Evolutionary conservation across 2,888 invertebrate genomes (phyloP), one percentile per base, ranked within the genome.

Genomic region (Lithophane leautieri): DNA sequence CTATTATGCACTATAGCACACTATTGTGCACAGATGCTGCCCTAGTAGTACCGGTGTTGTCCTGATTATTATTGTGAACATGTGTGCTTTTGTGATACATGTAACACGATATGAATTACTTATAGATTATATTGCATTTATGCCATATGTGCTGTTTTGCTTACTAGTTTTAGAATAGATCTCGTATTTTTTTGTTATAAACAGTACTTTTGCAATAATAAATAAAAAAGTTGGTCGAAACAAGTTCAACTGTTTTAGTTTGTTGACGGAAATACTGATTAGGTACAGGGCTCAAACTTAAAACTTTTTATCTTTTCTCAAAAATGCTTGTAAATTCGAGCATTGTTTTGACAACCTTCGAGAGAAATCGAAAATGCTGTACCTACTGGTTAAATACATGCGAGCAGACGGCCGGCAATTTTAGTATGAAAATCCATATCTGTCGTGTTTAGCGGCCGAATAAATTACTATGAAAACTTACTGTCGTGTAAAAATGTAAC

Each of bases 11-110:
- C 95, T 79, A 70, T 28, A 47, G 34, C 87, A 12, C 76, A 81
- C 89, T 87, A 92, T 93, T 94, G 92, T 91, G 92, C 91, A 91
- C 95, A 94, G 93, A 94, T 94, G 94, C 83, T 92, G 88, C 84
- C 85, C 85, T 88, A 86, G 84, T 89, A 89, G 87, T 88, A 89
- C 79, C 60, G 88, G 82, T 83, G 78, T 87, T 87, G 87, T 81
- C 70, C 85, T 88, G 89, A 91, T 87, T 78, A 73, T 75, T 78
- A 81, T 76, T 79, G 73, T 68, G 89, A 88, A 90, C 90, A 91
- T 92, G 90, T 91, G 91, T 76, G 87, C 80, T 70, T 77, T 79
- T 80, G 76, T 81, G 69, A 74, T 52, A 86, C 72, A 78, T 42
- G 54, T 73, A 77, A 82, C 86, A 79, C 79, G 73, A 82, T 78